These are phyloP conservation scores for Barnardius zonarius DNA, from an alignment of 2,113 vertebrate genomes.

Conservation along the genomic window DNA sequence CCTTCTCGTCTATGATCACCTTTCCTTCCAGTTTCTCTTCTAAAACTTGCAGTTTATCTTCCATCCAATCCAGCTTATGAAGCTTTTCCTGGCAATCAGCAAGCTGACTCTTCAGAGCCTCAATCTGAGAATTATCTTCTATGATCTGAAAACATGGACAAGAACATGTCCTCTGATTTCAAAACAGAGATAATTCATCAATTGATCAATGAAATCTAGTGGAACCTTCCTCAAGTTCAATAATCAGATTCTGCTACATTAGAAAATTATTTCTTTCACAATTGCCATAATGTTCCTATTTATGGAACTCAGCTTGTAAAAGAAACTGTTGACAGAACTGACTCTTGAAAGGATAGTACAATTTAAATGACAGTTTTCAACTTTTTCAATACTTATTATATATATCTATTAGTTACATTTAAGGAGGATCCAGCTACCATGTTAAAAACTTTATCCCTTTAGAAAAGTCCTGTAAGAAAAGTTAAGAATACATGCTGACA, in stretches of 20 bases:
- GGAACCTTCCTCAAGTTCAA: background rate
- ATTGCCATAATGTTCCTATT: background rate
- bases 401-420: background rate
- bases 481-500: background rate
- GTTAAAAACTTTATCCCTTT: background rate
- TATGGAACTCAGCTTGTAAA: background rate
- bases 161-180: background rate
- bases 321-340: background rate
- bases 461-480: background rate
- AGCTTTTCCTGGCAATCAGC: constrained; percentile 79
- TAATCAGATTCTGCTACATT: background rate
- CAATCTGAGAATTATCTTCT: constrained; percentile 64
- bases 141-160: constrained; percentile 44
- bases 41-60: constrained; percentile 77
- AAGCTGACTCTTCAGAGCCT: constrained; percentile 73
- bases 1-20: constrained; percentile 78
- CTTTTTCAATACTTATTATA: background rate
- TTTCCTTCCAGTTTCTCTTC: constrained; percentile 81
- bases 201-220: background rate
- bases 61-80: constrained; percentile 62
- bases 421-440: background rate
- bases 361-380: background rate
- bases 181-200: background rate
- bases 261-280: background rate
- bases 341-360: background rate